Evolutionary conservation across 1,140 invertebrate genomes (phyloP), one percentile per base, ranked within the genome.

Genomic region (Sarcophaga bullata): DNA sequence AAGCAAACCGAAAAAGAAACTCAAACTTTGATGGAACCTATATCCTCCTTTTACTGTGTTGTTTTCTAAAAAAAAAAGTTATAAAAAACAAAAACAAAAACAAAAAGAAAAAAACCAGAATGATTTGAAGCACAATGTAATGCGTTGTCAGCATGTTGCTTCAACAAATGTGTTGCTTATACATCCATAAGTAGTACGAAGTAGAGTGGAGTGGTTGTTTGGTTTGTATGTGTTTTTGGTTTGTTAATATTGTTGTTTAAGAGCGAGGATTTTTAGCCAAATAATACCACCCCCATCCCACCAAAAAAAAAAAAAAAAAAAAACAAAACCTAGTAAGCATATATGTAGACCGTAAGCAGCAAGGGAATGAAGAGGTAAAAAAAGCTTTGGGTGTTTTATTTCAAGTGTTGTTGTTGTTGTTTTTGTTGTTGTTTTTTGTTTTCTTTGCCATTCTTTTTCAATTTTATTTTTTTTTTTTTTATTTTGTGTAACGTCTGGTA

Each of bases 111-210:
- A 78, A 78, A 50, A 78, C 8, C 52, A 72, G 37, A 72, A 72
- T 72, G 37, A 72, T 25, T 25, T 25, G 37, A 19, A 50, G 75
- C 49, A 78, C n/a, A 49, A 11, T 78, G 75, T 78, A 68, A 68
- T 78, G 75, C 75, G 75, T 78, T 78, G 75, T 78, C 75, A 78
- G 75, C 75, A 78, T 78, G 75, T 78, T 78, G 75, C 75, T 78
- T 78, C 75, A 5, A 19, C 17, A 78, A 17, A 52, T n/a, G 48
- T 78, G 25, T 37, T 37, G 25, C 25, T 37, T 37, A 37, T 37
- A 37, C 25, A 4, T 37, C 25, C 25, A 37, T 37, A 37, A 37
- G 25, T 37, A 37, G 25, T 37, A 37, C 25, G 25, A 37, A 37
- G 25, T 37, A 37, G 25, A 37, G 4, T 4, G 4, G 25, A 2